phyloP scores from a whole-genome alignment of 1,140 invertebrate species.

The Tetramorium parvispinum region DNA sequence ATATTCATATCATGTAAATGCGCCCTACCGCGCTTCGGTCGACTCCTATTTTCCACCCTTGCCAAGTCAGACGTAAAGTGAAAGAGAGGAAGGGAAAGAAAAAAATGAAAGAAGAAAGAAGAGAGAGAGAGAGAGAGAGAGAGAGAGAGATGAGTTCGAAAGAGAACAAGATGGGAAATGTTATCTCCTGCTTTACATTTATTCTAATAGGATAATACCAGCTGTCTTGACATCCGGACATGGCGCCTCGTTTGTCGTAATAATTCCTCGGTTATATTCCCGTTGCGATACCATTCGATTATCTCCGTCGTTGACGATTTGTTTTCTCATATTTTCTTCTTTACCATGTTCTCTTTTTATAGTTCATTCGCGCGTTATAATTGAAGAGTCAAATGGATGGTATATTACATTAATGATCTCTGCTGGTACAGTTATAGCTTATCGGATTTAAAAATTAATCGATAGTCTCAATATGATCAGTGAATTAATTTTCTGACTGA shows the following conservation, averaged over 20 bases:
- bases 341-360: neutral
- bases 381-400: neutral
- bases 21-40: conserved; percentile 73
- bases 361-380: neutral
- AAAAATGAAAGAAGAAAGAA: conserved; percentile 1
- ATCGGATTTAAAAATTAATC: conserved; percentile 37
- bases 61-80: conserved; percentile 49
- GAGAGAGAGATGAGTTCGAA: neutral
- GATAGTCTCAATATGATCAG: conserved; percentile 19
- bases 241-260: conserved; percentile 63
- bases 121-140: neutral
- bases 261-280: conserved; percentile 40
- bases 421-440: conserved; percentile 15
- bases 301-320: conserved; percentile 37
- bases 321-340: conserved; percentile 11
- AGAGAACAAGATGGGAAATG: conserved; percentile 23
- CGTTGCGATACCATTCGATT: conserved; percentile 56
- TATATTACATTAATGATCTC: conserved; percentile 22
- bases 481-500: neutral
- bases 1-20: conserved; percentile 86
- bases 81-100: neutral
- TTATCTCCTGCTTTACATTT: conserved; percentile 77
- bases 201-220: conserved; percentile 78
- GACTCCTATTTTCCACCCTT: conserved; percentile 74
- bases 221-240: conserved; percentile 63